phyloP scores from a whole-genome alignment of 2,797 vertebrate species.

The Epinephelus awoara region DNA sequence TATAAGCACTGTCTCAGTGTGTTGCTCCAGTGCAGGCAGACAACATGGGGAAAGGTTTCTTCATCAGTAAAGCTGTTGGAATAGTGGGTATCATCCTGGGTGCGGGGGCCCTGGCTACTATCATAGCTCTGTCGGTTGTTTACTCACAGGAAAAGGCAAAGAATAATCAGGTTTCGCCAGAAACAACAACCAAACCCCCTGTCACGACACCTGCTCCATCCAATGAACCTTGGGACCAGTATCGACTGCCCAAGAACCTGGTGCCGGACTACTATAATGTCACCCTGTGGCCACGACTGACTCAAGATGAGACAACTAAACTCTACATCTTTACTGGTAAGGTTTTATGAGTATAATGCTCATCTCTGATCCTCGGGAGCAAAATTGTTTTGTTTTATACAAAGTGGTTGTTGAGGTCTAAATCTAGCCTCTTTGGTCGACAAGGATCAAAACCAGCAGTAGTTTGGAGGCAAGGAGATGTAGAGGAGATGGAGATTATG shows the following conservation, averaged over 20 bases:
- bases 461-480: neutral
- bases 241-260: slow-evolving; percentile 87
- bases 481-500: neutral
- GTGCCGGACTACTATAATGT: slow-evolving; percentile 84
- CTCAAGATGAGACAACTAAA: rapidly evolving
- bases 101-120: slow-evolving; percentile 84
- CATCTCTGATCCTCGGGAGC: neutral
- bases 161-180: slow-evolving; percentile 52
- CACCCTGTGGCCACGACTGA: slow-evolving; percentile 88
- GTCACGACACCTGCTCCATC: slow-evolving; percentile 61
- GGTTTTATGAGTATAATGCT: neutral
- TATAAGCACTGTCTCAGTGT: slow-evolving; percentile 11
- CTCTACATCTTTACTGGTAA: slow-evolving; percentile 90
- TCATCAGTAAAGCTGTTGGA: slow-evolving; percentile 87
- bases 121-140: slow-evolving; percentile 91
- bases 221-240: slow-evolving; percentile 86
- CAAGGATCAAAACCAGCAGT: no score
- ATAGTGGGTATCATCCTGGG: slow-evolving; percentile 78
- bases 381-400: neutral
- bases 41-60: slow-evolving; percentile 92
- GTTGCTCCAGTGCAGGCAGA: neutral
- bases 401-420: neutral
- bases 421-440: no score
- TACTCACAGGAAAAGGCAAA: slow-evolving; percentile 88
- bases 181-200: slow-evolving; percentile 54